These are phyloP conservation scores for Leucania comma DNA, from an alignment of 2,888 invertebrate genomes.

Conservation along the genomic window DNA sequence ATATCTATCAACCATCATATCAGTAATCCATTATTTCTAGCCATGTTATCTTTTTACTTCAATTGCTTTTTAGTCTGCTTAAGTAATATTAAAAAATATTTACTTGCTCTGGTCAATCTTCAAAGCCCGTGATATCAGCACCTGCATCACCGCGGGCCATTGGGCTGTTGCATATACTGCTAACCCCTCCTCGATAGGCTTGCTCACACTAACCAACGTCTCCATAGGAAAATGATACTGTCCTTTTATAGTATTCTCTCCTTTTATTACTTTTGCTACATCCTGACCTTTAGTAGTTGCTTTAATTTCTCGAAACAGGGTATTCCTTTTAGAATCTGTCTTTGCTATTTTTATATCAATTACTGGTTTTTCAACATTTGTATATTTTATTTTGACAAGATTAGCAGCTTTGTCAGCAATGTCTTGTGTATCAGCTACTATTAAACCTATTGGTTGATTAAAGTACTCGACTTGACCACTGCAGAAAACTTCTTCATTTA, in stretches of 20 bases:
- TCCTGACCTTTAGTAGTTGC: slow-evolving; percentile 68
- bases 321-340: slow-evolving; percentile 66
- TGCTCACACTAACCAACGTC: slow-evolving; percentile 89
- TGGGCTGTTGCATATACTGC: slow-evolving; percentile 91
- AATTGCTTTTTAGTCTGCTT: not conserved
- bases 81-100: slow-evolving; percentile 25
- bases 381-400: slow-evolving; percentile 89
- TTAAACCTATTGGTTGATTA: slow-evolving; percentile 92
- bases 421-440: slow-evolving; percentile 90
- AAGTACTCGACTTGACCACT: slow-evolving; percentile 89
- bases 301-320: slow-evolving; percentile 52
- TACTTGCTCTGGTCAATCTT: slow-evolving; percentile 89
- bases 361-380: slow-evolving; percentile 75
- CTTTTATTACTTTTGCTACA: slow-evolving; percentile 73
- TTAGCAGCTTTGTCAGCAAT: slow-evolving; percentile 89
- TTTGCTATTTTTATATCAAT: slow-evolving; percentile 71
- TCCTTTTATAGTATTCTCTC: slow-evolving; percentile 75
- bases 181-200: slow-evolving; percentile 92
- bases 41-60: not conserved
- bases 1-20: not conserved
- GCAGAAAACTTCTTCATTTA: slow-evolving; percentile 86
- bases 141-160: slow-evolving; percentile 89
- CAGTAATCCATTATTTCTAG: not conserved
- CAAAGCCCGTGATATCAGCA: slow-evolving; percentile 86
- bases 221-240: slow-evolving; percentile 94